A percentile compares a stretch with the other conserved stretches of the same genome.
phyloP scores from a whole-genome alignment of 64 coral and sea anemone genomes.

The Platygyra sinensis region DNA sequence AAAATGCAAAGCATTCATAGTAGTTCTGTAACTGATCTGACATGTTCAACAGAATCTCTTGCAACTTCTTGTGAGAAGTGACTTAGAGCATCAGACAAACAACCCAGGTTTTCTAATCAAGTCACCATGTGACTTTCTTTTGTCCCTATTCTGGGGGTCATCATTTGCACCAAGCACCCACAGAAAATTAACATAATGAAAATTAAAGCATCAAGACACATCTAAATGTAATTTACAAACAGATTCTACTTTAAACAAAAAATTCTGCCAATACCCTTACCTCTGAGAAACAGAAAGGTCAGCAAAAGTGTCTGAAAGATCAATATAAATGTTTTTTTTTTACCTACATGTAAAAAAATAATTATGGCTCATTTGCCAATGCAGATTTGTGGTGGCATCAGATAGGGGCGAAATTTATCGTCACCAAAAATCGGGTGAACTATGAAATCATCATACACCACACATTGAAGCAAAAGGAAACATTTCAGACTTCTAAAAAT shows the following conservation, averaged over 20 bases:
- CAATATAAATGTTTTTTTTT: not conserved
- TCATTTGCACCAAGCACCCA: constrained; percentile 30
- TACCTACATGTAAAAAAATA: not conserved
- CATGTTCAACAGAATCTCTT: not conserved
- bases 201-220: too few relatives aligned
- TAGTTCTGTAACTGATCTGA: too few relatives aligned
- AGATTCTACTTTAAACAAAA: too few relatives aligned
- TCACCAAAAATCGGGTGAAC: constrained; percentile 27
- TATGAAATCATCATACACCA: constrained; percentile 35
- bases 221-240: too few relatives aligned
- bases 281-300: too few relatives aligned
- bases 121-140: constrained; percentile 41
- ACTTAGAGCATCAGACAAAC: constrained; percentile 12
- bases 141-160: constrained; percentile 55
- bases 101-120: constrained; percentile 46
- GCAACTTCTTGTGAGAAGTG: not conserved
- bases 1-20: too few relatives aligned
- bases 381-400: not conserved
- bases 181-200: too few relatives aligned
- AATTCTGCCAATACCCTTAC: too few relatives aligned
- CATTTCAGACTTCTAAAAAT: not conserved
- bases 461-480: not conserved
- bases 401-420: constrained; percentile 41
- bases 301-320: not conserved
- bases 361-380: not conserved